Evolutionary conservation across 2,797 vertebrate species (phyloP).

Genomic region (Streptopelia turtur): DNA sequence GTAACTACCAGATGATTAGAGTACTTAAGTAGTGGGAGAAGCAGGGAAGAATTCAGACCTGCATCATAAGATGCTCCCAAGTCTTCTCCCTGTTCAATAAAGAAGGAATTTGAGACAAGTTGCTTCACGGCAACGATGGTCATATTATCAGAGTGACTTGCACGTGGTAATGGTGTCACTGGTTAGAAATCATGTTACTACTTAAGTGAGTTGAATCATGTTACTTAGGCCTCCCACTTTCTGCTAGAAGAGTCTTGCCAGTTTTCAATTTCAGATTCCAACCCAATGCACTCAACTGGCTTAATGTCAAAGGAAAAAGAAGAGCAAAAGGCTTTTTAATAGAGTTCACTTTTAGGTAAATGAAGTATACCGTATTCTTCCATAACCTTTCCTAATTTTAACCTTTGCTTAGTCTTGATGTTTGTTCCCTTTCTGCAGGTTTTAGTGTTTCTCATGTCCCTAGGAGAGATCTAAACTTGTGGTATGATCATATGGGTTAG

Average conservation of each 20-base stretch:
- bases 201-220: background rate
- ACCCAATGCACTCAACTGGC: background rate
- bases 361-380: background rate
- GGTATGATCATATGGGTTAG: background rate
- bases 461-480: background rate
- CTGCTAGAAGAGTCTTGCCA: background rate
- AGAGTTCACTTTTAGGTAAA: background rate
- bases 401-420: background rate
- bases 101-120: background rate
- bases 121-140: background rate
- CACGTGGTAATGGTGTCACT: background rate
- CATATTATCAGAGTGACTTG: background rate
- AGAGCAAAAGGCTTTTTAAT: background rate
- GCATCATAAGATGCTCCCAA: background rate
- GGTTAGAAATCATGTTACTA: background rate
- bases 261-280: conserved; percentile 41
- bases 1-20: background rate
- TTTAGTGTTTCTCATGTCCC: background rate
- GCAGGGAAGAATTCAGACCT: background rate
- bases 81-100: background rate
- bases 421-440: background rate
- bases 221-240: background rate
- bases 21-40: background rate
- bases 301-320: background rate
- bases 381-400: background rate